phyloP scores from a whole-genome alignment of 2,113 vertebrate genomes.

The Panurus biarmicus region DNA sequence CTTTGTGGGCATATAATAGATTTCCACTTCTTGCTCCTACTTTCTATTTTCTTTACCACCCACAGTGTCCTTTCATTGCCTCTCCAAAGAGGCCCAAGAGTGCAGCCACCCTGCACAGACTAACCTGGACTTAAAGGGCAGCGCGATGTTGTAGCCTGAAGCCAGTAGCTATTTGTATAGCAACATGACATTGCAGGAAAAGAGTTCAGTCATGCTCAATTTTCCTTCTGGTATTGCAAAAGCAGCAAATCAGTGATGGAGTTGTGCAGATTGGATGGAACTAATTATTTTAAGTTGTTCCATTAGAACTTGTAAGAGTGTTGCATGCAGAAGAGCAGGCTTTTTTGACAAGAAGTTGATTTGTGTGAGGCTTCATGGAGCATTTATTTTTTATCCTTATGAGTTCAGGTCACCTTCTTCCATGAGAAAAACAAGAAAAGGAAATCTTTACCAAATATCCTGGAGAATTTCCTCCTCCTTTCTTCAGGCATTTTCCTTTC shows the following conservation, averaged over 20 bases:
- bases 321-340: neutral
- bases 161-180: neutral
- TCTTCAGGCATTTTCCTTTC: neutral
- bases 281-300: neutral
- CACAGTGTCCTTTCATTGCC: slow-evolving; percentile 23
- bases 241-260: neutral
- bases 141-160: neutral
- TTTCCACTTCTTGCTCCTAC: slow-evolving; percentile 33
- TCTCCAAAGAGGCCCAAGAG: neutral
- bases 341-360: neutral
- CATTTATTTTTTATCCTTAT: neutral
- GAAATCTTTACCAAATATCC: neutral
- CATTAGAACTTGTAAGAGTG: neutral
- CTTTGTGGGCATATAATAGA: slow-evolving; percentile 14
- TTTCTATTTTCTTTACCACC: slow-evolving; percentile 39
- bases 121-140: slow-evolving; percentile 20
- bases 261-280: neutral
- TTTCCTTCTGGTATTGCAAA: slow-evolving; percentile 13
- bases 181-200: neutral
- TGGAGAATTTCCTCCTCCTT: neutral
- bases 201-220: slow-evolving; percentile 15
- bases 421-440: neutral
- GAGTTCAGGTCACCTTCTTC: neutral
- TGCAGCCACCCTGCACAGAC: neutral
- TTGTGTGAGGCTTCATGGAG: neutral